Base-by-base conservation (phyloP, 2,888 invertebrate genomes). In the Drosophila ustulata region DNA sequence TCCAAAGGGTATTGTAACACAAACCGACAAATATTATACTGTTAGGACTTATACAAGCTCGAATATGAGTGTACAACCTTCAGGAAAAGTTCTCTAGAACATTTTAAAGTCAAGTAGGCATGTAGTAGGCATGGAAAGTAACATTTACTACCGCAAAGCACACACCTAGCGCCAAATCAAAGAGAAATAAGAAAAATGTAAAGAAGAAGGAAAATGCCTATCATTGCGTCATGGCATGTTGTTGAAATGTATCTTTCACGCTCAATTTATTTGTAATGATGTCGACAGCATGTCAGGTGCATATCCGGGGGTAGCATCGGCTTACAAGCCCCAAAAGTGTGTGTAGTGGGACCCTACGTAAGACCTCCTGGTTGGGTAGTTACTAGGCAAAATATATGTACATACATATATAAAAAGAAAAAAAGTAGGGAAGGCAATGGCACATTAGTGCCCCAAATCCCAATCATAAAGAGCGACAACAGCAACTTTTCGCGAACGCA, bases 221-320 rank as follows among this genome's bases (percentile, higher is more conserved):
- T 78, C 85, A 82, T 69, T 76, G 71, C 69, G 71, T 66, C 68
- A 70, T 66, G 75, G 66, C 69, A 74, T 71, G 84, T 58, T 53
- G 68, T 23, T 73, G 71, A 82, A 88, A 83, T 83, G 83, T 85
- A 88, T 88, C 83, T 88, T 88, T 88, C 88, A 86, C 88, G 84
- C 84, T 79, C 79, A 85, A 88, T 85, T 85, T 88, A 74, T 80
- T 79, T 86, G 87, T 88, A 86, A 85, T 88, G 87, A 76, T 86
- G 85, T 80, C 82, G 87, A 83, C 73, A 80, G 70, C 68, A 72
- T 70, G 83, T 78, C 73, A 71, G 64, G 51, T 64, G 49, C 80
- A 75, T 72, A 23, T 46, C 8, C 53, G 25, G 34, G 6, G 23
- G 34, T 37, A 32, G 43, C 70, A 45, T 28, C 11, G 25, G 11